Conservation (phyloP, 2,113 vertebrate genomes). For the Cryptomyrus ogoouensis region DNA sequence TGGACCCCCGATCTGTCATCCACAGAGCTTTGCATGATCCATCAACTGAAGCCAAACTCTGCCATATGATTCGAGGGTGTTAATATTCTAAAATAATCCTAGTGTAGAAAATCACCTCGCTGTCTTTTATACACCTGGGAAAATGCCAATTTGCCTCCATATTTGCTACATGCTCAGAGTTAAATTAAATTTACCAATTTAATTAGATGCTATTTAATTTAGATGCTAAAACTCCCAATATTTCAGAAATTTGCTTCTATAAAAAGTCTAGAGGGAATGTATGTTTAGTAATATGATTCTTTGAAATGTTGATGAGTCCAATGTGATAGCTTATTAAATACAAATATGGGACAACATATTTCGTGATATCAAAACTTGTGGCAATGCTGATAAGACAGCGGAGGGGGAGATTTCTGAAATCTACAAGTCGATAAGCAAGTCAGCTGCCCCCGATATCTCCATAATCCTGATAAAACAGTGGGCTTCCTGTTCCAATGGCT, state of each 20-base stretch:
- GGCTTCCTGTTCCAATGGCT: background rate
- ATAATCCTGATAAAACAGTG: background rate
- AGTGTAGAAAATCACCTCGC: background rate
- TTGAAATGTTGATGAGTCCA: background rate
- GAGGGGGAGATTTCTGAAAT: background rate
- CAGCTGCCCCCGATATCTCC: background rate
- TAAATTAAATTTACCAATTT: constrained; percentile 4
- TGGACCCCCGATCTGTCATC: background rate
- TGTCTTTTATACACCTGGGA: background rate
- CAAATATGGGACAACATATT: background rate
- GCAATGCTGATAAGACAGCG: background rate
- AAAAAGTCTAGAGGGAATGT: background rate
- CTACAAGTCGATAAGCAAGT: background rate
- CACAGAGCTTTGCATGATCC: background rate
- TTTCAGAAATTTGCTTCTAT: background rate
- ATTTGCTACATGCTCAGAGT: background rate
- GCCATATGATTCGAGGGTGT: background rate
- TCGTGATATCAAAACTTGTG: background rate
- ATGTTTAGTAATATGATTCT: background rate
- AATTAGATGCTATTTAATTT: background rate
- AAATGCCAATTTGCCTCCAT: background rate
- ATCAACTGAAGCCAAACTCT: background rate
- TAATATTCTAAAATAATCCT: background rate
- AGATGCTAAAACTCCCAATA: background rate
- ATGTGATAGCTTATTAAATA: background rate